A percentile compares a stretch with the other conserved stretches of the same genome.
These are phyloP conservation scores for Sebastes variabilis DNA, from an alignment of 2,797 vertebrate species.

Conservation along the genomic window DNA sequence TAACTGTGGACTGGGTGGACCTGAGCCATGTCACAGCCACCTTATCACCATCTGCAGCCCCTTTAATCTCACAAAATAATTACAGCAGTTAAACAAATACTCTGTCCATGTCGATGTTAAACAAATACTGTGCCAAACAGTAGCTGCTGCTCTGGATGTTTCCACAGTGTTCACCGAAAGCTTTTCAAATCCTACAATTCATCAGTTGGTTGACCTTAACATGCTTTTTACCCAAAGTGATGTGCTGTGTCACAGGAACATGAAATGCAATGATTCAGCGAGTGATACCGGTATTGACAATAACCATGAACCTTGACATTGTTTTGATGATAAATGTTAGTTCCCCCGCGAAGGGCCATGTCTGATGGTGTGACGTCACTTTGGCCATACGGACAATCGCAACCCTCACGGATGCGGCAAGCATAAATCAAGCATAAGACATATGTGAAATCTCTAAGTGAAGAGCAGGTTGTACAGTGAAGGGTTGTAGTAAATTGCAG, in stretches of 20 bases:
- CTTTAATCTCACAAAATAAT: conserved; percentile 25
- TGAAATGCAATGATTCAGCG: too few species aligned
- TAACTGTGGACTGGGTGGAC: not conserved
- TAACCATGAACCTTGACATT: too few species aligned
- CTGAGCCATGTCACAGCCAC: not conserved
- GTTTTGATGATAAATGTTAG: too few species aligned
- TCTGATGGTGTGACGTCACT: too few species aligned
- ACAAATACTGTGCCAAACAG: not conserved
- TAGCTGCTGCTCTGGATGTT: not conserved
- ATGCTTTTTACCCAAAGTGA: not conserved
- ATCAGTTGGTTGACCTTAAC: not conserved
- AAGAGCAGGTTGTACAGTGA: too few species aligned
- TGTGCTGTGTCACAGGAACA: not conserved
- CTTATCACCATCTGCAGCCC: not conserved
- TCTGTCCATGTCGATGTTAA: not conserved
- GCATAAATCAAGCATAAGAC: too few species aligned
- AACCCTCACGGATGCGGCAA: too few species aligned
- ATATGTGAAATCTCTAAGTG: not conserved
- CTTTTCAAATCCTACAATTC: not conserved
- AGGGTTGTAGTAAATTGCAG: not conserved
- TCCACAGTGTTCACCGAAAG: not conserved
- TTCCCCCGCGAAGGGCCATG: too few species aligned
- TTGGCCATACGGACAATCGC: too few species aligned
- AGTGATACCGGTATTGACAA: too few species aligned
- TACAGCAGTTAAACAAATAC: conserved; percentile 9